Conservation (phyloP, 2,888 invertebrate species). For the Altica lythri region DNA sequence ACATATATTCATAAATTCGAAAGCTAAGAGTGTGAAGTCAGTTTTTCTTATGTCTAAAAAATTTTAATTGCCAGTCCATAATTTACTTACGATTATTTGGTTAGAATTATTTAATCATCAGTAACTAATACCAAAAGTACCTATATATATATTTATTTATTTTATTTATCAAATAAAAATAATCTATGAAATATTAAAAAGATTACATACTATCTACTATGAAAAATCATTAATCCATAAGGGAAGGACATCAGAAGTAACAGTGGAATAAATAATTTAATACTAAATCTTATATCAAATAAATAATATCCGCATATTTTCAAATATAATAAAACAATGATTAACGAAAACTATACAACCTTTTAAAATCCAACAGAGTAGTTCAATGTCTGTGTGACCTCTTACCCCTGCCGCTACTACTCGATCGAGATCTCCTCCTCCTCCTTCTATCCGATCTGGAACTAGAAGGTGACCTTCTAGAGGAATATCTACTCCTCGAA, state of each 20-base stretch:
- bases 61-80: neutral
- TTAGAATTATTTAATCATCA: no score
- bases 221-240: no score
- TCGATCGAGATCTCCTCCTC: conserved; percentile 35
- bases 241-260: no score
- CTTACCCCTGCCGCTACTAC: conserved; percentile 46
- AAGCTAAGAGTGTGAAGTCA: neutral
- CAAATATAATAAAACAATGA: conserved; percentile 11
- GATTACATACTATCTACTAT: no score
- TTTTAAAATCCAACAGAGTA: conserved; percentile 28
- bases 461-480: conserved; percentile 30
- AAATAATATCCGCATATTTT: conserved; percentile 28
- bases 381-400: conserved; percentile 44
- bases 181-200: no score
- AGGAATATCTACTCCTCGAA: conserved; percentile 33
- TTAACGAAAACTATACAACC: conserved; percentile 37
- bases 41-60: neutral
- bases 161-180: no score
- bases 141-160: no score
- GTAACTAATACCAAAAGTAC: no score
- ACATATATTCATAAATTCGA: no score
- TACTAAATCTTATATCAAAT: neutral
- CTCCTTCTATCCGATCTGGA: conserved; percentile 33
- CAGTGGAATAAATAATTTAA: no score
- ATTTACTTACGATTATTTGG: no score